Base-by-base conservation (phyloP, 2,797 vertebrate species). In the Malurus leucopterus region DNA sequence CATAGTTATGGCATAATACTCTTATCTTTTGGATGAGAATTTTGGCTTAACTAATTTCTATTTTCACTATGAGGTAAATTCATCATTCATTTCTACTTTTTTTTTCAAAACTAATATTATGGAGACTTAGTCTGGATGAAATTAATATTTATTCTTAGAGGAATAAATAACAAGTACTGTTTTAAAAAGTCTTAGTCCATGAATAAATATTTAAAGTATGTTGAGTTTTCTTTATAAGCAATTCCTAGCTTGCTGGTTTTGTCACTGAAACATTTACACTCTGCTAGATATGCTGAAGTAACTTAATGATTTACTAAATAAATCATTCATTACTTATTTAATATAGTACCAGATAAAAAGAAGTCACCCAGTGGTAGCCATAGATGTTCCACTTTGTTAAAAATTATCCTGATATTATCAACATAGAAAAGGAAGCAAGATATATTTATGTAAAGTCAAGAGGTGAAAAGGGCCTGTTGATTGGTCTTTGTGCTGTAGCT, bases 251-350 rank as follows among this genome's bases (percentile, higher is more conserved):
- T 72, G 68, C 65, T 34, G 2, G 55, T 50, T 44, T 86, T 85
- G 57, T 69, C 50, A 87, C 47, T 76, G 89, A 87, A 74, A 43
- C 40, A 50, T 54, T 82, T 80, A 73, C 51, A 87, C 15, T 87
- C 54, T 18, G 15, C 51, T 93, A 82, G 59, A 92, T 76, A 69
- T 86, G 59, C 32, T 89, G 77, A 95, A 89, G 53, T 91, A 93
- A 65, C 82, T 95, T 90, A 83, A 92, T 90, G 92, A 93, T 91
- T 91, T 83, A 93, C 82, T 92, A 95, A 94, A 95, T 89, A 95
- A 93, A 94, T 88, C 36, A 78, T 92, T 95, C 43, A 70, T 94
- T 95, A 92, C 75, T 94, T 91, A 94, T 91, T 95, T 80, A 91
- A n/a, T 34, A 50, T 24, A 83, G 82, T 61, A 75, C 38, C 34